Base-by-base conservation (phyloP, 2,888 invertebrate species). In the Hofmannophila pseudospretella region DNA sequence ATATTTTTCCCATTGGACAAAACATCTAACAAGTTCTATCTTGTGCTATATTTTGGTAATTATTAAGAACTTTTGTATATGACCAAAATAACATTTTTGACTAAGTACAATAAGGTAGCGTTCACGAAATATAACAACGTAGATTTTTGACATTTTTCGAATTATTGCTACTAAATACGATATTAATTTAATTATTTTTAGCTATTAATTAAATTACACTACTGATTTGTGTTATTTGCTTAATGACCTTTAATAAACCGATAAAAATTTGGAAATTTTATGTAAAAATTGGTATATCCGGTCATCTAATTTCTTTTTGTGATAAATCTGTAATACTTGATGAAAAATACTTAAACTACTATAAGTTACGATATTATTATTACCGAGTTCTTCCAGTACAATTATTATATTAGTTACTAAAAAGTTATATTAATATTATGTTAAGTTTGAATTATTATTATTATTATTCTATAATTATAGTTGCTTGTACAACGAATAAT, bases 401-500 rank as follows among this genome's bases (percentile, higher is more conserved):
- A 61, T 59, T 57, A 57, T 51, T 54, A 20, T n/a, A 29, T 35
- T 16, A 25, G 8, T 32, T 11, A 35, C 9, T n/a, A n/a, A n/a
- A n/a, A 38, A 43, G 50, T 58, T n/a, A n/a, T n/a, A n/a, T n/a
- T 8, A 45, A 56, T 42, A 39, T 39, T 41, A 22, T 4, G 42
- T 61, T 66, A 59, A 56, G 54, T 63, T 62, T 54, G 38, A 53
- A 45, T 58, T 51, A 40, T 34, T 58, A 58, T 55, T 62, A 61
- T 62, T 58, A 60, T 58, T 52, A 54, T 57, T 67, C 63, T 61
- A 65, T 64, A 72, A 64, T 66, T 34, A 34, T 38, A 41, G 65
- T 72, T 69, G 75, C 74, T 73, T 78, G 67, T 73, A 72, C 73
- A 67, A 72, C 64, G 59, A 70, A 60, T 70, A 73, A 67, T 61